A percentile compares a stretch with the other conserved stretches of the same genome.
Conservation (phyloP, 2,888 invertebrate species). For the Cyrtodaria siliqua region DNA sequence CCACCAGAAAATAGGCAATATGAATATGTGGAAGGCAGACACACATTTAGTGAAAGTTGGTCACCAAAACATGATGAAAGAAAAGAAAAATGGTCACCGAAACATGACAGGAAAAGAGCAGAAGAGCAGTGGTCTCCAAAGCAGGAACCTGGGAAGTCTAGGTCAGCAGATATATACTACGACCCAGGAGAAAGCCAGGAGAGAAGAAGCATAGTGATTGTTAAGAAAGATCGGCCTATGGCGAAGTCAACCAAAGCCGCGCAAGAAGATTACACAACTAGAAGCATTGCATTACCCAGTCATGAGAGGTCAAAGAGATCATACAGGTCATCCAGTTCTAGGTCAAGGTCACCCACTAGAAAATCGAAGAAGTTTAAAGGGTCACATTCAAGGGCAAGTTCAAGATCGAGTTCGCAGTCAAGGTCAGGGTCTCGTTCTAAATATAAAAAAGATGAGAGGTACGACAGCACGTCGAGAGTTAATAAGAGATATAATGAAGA, state of each 20-base stretch:
- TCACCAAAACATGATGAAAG: no score
- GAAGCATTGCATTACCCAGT: no score
- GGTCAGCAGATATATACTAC: not conserved
- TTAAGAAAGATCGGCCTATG: slow-evolving; percentile 1
- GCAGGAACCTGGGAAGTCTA: no score
- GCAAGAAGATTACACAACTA: slow-evolving; percentile 6
- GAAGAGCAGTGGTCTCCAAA: no score
- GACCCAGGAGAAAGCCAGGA: slow-evolving; percentile 9
- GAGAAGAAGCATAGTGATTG: slow-evolving; percentile 22
- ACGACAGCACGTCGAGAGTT: not conserved
- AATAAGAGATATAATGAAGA: not conserved
- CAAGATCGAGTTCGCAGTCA: slow-evolving; percentile 14
- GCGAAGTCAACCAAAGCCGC: not conserved
- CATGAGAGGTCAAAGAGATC: no score
- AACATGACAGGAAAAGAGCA: no score
- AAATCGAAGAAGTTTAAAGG: not conserved
- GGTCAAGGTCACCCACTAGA: slow-evolving; percentile 18
- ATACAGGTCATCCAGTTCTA: slow-evolving; percentile 9
- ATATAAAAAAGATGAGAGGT: not conserved
- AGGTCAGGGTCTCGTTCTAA: slow-evolving; percentile 3
- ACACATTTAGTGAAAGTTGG: no score
- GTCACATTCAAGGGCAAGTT: not conserved
- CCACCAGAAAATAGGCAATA: no score
- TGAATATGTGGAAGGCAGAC: no score
- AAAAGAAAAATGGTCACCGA: no score